Conservation (phyloP, 2,113 vertebrate species). For the Periophthalmus modestus region DNA sequence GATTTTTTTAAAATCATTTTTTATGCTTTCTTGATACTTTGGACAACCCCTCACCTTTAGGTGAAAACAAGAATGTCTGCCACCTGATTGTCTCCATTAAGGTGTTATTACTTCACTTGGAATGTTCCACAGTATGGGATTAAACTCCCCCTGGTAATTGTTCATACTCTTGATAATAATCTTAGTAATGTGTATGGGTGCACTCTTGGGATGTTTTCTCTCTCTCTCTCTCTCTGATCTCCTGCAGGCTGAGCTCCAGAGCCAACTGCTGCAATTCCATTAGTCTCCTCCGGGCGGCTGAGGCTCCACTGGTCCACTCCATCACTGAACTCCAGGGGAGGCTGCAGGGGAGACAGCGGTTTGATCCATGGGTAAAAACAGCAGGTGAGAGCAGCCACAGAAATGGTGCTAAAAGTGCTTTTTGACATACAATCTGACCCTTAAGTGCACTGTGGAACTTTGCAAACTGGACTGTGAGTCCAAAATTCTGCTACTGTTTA, state of each 20-base stretch:
- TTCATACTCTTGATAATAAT: not conserved
- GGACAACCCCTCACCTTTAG: too few species aligned
- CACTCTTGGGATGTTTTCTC: not conserved
- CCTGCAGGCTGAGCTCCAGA: slow-evolving; percentile 6
- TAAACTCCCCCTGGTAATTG: not conserved
- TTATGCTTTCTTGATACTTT: too few species aligned
- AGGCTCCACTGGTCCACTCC: not conserved
- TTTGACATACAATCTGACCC: not conserved
- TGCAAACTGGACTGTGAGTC: not conserved
- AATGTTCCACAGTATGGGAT: too few species aligned
- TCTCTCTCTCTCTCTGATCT: slow-evolving; percentile 8
- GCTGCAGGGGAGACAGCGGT: too few species aligned
- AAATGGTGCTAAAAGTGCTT: not conserved
- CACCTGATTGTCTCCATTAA: too few species aligned
- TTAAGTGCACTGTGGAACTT: not conserved
- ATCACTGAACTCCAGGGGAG: not conserved
- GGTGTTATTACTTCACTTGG: too few species aligned
- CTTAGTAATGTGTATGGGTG: too few species aligned
- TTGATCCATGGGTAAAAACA: slow-evolving; percentile 1
- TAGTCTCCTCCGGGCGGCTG: not conserved
- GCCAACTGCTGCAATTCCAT: not conserved
- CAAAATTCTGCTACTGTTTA: not conserved
- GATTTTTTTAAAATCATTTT: too few species aligned
- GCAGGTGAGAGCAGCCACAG: not conserved
- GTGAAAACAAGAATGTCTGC: too few species aligned